Percentiles rank a stretch among this genome's conserved stretches.
phyloP scores from a whole-genome alignment of 2,797 vertebrate species.

The Pempheris klunzingeri region DNA sequence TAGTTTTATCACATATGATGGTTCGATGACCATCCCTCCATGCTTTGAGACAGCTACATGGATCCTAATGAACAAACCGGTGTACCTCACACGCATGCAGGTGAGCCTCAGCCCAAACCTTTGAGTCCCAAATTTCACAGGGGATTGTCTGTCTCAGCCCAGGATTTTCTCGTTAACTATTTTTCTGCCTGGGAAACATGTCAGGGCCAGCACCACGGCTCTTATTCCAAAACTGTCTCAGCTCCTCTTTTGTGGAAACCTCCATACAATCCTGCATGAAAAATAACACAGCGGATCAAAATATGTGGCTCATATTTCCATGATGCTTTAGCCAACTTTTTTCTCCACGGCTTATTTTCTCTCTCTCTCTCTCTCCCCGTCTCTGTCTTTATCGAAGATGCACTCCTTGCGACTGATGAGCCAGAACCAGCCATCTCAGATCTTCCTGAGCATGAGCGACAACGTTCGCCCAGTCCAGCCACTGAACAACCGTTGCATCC shows the following conservation, averaged over 20 bases:
- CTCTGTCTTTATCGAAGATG: conserved; percentile 85
- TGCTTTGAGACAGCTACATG: conserved; percentile 98
- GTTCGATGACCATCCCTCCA: conserved; percentile 98
- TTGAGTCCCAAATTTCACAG: neutral
- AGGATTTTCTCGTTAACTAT: conserved; percentile 18
- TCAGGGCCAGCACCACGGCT: neutral
- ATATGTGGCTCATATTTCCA: conserved; percentile 5
- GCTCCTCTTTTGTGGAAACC: conserved; percentile 14
- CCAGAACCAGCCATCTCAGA: conserved; percentile 99
- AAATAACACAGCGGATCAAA: conserved; percentile 23
- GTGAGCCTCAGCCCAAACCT: conserved; percentile 78
- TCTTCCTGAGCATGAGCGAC: conserved; percentile 99
- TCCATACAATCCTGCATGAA: neutral
- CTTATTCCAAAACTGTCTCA: conserved; percentile 10
- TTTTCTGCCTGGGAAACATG: conserved; percentile 20
- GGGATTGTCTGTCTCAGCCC: conserved; percentile 12
- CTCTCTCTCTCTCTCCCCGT: neutral
- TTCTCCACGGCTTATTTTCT: neutral
- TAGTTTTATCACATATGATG: conserved; percentile 98
- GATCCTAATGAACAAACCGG: conserved; percentile 99
- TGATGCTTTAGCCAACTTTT: neutral
- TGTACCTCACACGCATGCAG: conserved; percentile 99
- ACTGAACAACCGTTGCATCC: conserved; percentile 98
- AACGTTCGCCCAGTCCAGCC: conserved; percentile 97
- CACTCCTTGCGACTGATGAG: conserved; percentile 97